Percentiles rank a stretch among this genome's conserved stretches.
These are phyloP conservation scores for Ptychodera flava DNA, from an alignment of 35 echinoderm and acorn worm species.

Conservation along the genomic window DNA sequence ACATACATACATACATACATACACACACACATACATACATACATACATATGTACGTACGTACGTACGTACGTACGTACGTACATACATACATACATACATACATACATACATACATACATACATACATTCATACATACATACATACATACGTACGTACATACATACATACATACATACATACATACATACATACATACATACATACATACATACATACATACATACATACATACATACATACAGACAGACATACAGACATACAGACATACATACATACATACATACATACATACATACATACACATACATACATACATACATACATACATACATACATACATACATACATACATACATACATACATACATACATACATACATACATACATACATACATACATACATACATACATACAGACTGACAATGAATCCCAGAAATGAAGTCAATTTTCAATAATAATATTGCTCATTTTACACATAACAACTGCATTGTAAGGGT, in stretches of 20 bases:
- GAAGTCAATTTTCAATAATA: no score
- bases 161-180: neutral
- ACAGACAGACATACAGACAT: neutral
- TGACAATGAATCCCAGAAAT: no score
- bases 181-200: neutral
- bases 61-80: neutral
- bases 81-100: conserved; percentile 2
- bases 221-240: neutral
- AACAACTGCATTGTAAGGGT: no score
- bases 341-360: neutral
- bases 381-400: neutral
- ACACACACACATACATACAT: neutral
- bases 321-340: conserved; percentile 2
- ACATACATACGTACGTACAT: neutral
- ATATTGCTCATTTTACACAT: no score
- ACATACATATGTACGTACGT: neutral
- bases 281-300: neutral
- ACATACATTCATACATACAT: neutral
- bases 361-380: neutral
- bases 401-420: no score
- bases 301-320: neutral
- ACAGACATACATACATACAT: neutral
- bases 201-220: conserved; percentile 2
- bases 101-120: conserved; percentile 2
- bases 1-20: conserved; percentile 2